A percentile compares a stretch with the other conserved stretches of the same genome.
Conservation (phyloP, 2,888 invertebrate genomes). For the Himalopsyche japonica region DNA sequence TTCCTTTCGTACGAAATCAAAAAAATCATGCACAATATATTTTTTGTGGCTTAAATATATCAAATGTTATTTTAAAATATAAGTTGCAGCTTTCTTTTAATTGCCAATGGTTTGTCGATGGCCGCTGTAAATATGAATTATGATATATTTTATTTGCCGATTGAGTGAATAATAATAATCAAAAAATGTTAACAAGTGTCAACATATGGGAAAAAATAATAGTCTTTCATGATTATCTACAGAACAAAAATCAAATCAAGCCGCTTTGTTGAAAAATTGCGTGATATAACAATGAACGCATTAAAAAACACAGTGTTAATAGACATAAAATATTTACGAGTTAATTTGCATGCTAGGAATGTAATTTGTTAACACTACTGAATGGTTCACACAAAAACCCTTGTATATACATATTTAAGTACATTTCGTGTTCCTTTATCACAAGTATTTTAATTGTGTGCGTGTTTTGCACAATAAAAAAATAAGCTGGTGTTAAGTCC, state of each 20-base stretch:
- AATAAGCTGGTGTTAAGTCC: background rate
- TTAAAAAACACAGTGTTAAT: conserved; percentile 9
- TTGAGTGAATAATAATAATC: too few species aligned
- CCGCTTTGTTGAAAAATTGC: background rate
- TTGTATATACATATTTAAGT: conserved; percentile 3
- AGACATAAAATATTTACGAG: conserved; percentile 10
- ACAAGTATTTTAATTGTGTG: conserved; percentile 14
- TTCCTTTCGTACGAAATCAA: too few species aligned
- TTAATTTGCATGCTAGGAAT: conserved; percentile 25
- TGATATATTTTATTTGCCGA: too few species aligned
- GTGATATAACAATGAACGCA: conserved; percentile 6
- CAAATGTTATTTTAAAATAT: too few species aligned
- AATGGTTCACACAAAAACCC: conserved; percentile 5
- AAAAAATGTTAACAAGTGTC: too few species aligned
- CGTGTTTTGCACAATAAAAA: background rate
- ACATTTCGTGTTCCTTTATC: conserved; percentile 24
- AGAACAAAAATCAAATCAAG: background rate
- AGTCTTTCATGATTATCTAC: too few species aligned
- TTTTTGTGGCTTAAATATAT: too few species aligned
- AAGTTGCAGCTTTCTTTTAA: too few species aligned
- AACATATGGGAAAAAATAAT: too few species aligned
- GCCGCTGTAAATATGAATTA: too few species aligned
- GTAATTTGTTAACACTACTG: background rate
- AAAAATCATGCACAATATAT: too few species aligned
- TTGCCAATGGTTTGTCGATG: too few species aligned